A percentile compares a stretch with the other conserved stretches of the same genome.
These are phyloP conservation scores for Scelioninae gen. 2 DNA, from an alignment of 2,888 invertebrate genomes.

Conservation along the genomic window DNA sequence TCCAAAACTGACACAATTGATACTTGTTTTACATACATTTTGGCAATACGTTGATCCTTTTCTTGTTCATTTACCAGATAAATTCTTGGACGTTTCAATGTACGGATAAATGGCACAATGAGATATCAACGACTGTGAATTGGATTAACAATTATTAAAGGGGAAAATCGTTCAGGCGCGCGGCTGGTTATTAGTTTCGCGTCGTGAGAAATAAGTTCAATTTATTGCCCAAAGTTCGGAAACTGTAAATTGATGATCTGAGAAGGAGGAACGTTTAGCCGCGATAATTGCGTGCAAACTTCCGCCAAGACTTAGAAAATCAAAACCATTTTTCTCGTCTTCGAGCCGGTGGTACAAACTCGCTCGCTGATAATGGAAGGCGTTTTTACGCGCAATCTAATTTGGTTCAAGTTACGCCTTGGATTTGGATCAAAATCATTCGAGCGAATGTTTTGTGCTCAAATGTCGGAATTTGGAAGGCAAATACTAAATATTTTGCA, in stretches of 20 bases:
- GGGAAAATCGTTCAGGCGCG: slow-evolving; percentile 4
- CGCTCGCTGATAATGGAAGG: slow-evolving; percentile 15
- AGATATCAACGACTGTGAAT: slow-evolving; percentile 23
- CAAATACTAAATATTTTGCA: too few relatives aligned
- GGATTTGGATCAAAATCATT: too few relatives aligned
- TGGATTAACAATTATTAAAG: slow-evolving; percentile 1
- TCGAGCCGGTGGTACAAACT: slow-evolving; percentile 17
- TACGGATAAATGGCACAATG: too few relatives aligned
- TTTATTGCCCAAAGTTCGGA: slow-evolving; percentile 15
- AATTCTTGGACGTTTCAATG: too few relatives aligned
- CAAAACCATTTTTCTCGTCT: slow-evolving; percentile 24
- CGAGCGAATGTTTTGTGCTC: too few relatives aligned
- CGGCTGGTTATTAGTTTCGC: slow-evolving; percentile 1
- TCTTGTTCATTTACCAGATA: too few relatives aligned
- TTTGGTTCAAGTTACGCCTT: slow-evolving; percentile 16
- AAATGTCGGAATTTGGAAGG: too few relatives aligned
- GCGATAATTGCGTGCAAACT: slow-evolving; percentile 41
- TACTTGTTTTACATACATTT: too few relatives aligned
- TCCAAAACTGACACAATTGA: too few relatives aligned
- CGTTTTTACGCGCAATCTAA: slow-evolving; percentile 31
- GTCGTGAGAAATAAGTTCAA: slow-evolving; percentile 19
- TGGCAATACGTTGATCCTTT: too few relatives aligned
- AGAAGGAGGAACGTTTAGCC: slow-evolving; percentile 26
- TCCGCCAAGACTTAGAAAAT: slow-evolving; percentile 28
- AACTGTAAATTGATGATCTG: slow-evolving; percentile 27